phyloP scores from a whole-genome alignment of 2,797 vertebrate species.

The Argentina silus region DNA sequence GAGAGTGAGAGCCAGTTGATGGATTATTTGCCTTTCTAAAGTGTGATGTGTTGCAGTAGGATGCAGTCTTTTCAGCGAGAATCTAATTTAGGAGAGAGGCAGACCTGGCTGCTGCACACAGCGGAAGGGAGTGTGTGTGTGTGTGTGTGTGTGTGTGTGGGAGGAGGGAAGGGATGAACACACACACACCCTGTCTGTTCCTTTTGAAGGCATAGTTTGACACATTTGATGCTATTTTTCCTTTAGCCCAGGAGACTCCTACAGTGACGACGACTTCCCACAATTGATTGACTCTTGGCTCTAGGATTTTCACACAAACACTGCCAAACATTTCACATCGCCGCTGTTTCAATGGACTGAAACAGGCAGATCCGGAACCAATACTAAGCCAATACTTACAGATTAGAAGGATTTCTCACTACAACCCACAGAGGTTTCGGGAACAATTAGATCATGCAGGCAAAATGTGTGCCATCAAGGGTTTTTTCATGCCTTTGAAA shows the following conservation, averaged over 20 bases:
- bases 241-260: not conserved
- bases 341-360: not conserved
- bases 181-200: constrained; percentile 4
- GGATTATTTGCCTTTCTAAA: constrained; percentile 65
- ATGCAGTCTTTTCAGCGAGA: constrained; percentile 65
- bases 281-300: not conserved
- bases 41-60: constrained; percentile 59
- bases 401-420: too few relatives aligned
- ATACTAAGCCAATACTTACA: too few relatives aligned
- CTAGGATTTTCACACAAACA: not conserved
- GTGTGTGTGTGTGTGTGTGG: constrained; percentile 21
- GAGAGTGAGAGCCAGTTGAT: constrained; percentile 48
- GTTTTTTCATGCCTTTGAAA: constrained; percentile 12
- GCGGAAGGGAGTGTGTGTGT: constrained; percentile 39
- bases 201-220: constrained; percentile 32
- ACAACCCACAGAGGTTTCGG: too few relatives aligned
- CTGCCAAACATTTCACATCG: not conserved
- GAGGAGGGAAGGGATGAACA: not conserved
- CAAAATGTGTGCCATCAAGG: not conserved
- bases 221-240: constrained; percentile 30
- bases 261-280: not conserved
- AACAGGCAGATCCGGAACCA: constrained; percentile 15
- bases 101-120: constrained; percentile 49
- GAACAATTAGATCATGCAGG: not conserved
- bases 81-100: constrained; percentile 68